phyloP scores from a whole-genome alignment of 2,888 invertebrate species.

The Tiliacea citrago region DNA sequence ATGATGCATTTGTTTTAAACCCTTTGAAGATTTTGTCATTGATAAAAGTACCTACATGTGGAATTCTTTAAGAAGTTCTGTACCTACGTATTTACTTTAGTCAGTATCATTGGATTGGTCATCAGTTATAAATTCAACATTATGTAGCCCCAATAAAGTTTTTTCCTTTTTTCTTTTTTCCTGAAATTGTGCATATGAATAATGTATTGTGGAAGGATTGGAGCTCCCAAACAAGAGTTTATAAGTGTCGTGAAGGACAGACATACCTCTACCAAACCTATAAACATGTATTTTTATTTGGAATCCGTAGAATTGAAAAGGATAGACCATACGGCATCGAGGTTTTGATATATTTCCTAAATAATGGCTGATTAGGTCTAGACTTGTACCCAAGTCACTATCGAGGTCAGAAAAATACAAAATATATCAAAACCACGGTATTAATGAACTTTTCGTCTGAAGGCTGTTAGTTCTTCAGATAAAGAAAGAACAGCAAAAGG shows the following conservation, averaged over 20 bases:
- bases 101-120: constrained; percentile 13
- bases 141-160: constrained; percentile 23
- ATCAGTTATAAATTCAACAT: constrained; percentile 27
- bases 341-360: not conserved
- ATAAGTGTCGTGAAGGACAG: constrained; percentile 34
- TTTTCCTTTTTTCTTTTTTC: constrained; percentile 34
- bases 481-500: constrained; percentile 54
- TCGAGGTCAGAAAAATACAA: constrained; percentile 26
- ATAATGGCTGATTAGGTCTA: constrained; percentile 13
- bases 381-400: constrained; percentile 16
- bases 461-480: constrained; percentile 25
- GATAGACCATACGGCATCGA: not conserved
- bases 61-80: not conserved
- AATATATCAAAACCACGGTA: constrained; percentile 24
- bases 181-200: constrained; percentile 59
- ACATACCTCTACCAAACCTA: constrained; percentile 12
- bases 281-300: constrained; percentile 8
- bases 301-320: not conserved
- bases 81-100: not conserved
- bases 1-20: constrained; percentile 21
- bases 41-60: constrained; percentile 9
- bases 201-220: constrained; percentile 61
- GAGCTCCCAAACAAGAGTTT: constrained; percentile 54
- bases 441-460: constrained; percentile 9
- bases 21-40: constrained; percentile 15